A percentile compares a stretch with the other conserved stretches of the same genome.
Evolutionary conservation across 2,888 invertebrate genomes (phyloP).

Genomic region (Caenorhabditis angaria): DNA sequence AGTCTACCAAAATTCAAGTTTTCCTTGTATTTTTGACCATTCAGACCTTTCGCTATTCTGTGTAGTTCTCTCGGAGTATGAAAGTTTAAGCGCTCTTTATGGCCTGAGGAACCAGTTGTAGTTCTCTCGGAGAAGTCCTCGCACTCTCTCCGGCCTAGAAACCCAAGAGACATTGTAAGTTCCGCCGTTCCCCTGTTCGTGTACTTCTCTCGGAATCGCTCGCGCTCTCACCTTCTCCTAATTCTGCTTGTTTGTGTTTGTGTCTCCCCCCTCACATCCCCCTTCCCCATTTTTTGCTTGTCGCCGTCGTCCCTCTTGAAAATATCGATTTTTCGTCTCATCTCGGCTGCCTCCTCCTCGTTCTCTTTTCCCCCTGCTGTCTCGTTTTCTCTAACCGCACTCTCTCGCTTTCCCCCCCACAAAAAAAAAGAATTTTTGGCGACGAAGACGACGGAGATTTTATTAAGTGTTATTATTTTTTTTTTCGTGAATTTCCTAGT

Average conservation of each 20-base stretch:
- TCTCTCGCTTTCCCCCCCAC: constrained; percentile 1
- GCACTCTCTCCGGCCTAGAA: background rate
- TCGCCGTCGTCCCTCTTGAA: constrained; percentile 22
- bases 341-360: too few species aligned
- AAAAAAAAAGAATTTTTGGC: background rate
- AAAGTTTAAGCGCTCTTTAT: too few species aligned
- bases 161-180: constrained; percentile 9
- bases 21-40: too few species aligned
- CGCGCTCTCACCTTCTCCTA: too few species aligned
- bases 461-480: background rate
- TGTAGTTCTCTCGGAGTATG: too few species aligned
- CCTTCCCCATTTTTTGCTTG: constrained; percentile 14
- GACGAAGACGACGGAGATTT: background rate
- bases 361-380: background rate
- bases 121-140: too few species aligned
- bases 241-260: constrained; percentile 12
- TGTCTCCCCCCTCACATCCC: constrained; percentile 16
- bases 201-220: too few species aligned
- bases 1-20: too few species aligned
- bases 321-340: constrained; percentile 23
- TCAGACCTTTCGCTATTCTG: too few species aligned
- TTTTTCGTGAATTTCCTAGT: background rate
- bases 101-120: too few species aligned
- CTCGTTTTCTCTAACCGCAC: constrained; percentile 1
- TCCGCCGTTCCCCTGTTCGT: too few species aligned